Conservation (phyloP, 2,888 invertebrate species). For the Drosophila koepferae region DNA sequence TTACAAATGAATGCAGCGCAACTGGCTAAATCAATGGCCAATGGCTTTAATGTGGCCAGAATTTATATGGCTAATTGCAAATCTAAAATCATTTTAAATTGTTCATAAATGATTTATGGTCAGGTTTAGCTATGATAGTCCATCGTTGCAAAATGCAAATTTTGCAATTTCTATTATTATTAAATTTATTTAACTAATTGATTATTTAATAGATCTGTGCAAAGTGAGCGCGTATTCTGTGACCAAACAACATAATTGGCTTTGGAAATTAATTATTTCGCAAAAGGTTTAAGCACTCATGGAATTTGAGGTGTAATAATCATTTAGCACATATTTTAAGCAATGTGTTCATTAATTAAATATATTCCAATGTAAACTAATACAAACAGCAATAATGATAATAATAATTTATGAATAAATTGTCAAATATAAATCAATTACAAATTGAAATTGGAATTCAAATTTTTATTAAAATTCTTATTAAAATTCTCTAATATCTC, state of each 20-base stretch:
- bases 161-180: not conserved
- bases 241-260: not conserved
- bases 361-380: too few species aligned
- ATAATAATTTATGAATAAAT: not conserved
- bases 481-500: not conserved
- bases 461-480: not conserved
- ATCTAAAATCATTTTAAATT: conserved; percentile 16
- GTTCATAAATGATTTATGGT: conserved; percentile 1
- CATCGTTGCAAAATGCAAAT: not conserved
- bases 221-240: not conserved
- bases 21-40: conserved; percentile 6
- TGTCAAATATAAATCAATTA: too few species aligned
- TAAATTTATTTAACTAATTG: not conserved
- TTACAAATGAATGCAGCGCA: not conserved
- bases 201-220: not conserved
- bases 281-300: not conserved
- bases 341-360: too few species aligned
- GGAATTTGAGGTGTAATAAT: not conserved
- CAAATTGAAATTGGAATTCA: too few species aligned
- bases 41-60: conserved; percentile 5
- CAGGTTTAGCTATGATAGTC: too few species aligned
- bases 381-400: too few species aligned
- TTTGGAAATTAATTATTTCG: not conserved
- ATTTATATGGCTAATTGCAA: conserved; percentile 2
- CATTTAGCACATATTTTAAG: not conserved